Base-by-base conservation (phyloP, 2,888 invertebrate genomes). In the Balanococcus diminutus region DNA sequence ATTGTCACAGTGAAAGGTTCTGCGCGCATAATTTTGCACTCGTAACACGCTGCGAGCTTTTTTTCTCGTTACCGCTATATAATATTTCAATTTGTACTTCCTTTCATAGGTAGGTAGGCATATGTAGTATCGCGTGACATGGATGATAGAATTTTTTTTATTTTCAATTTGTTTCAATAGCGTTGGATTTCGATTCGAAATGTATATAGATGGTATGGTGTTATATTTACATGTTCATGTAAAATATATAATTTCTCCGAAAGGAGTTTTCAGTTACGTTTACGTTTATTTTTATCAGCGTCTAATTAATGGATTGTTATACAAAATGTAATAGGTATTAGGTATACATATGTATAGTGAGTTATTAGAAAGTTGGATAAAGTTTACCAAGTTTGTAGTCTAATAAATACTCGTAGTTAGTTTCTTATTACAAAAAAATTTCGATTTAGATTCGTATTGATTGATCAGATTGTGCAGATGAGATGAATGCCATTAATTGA, bases 281-380 rank as follows among this genome's bases (percentile, higher is more conserved):
- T 75, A 75, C 75, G 32, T 16, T 75, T 36, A 25, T 75, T 19
- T 28, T 28, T 67, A 67, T 28, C n/a, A 32, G 28, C 8, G n/a
- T 75, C 16, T 75, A 75, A 75, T 75, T 75, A 28, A n/a, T 11
- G 28, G 36, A 75, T 75, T 75, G 75, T 75, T 51, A n/a, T n/a
- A n/a, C n/a, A n/a, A n/a, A n/a, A n/a, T n/a, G n/a, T n/a, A n/a
- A n/a, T n/a, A n/a, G n/a, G n/a, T n/a, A n/a, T n/a, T n/a, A n/a
- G n/a, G n/a, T n/a, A n/a, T n/a, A n/a, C n/a, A n/a, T n/a, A n/a
- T n/a, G 4, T 36, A 36, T 51, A 32, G 36, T 32, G 36, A 75
- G 36, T 75, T 75, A 75, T 75, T 75, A 75, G 75, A 75, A 75
- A 75, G 75, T 75, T 75, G 75, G 16, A 11, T 36, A 75, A 75